These are phyloP conservation scores for Lontra canadensis DNA, from an alignment of 2,113 vertebrate species.

Conservation along the genomic window DNA sequence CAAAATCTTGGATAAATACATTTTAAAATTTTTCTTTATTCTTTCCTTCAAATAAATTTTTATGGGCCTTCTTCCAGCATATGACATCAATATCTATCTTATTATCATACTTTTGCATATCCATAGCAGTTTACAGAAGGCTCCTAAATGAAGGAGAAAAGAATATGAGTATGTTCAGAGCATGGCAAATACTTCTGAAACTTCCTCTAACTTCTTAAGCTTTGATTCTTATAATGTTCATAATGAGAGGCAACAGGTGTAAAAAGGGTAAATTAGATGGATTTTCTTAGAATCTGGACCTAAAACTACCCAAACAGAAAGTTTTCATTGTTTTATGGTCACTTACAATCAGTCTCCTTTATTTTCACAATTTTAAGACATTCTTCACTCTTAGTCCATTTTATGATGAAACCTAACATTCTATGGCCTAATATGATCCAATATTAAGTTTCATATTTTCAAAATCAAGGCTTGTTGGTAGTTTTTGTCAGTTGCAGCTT, in stretches of 20 bases:
- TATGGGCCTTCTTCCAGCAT: neutral
- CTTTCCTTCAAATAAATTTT: neutral
- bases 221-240: neutral
- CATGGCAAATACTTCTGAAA: neutral
- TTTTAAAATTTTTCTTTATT: neutral
- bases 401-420: neutral
- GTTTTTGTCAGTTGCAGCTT: neutral
- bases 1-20: neutral
- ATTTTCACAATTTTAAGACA: neutral
- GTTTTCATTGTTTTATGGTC: neutral
- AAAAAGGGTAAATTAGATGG: neutral
- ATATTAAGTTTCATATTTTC: neutral
- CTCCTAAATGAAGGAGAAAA: neutral
- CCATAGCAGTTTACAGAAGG: neutral
- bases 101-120: rapidly evolving
- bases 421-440: neutral
- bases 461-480: neutral
- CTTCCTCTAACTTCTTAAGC: neutral
- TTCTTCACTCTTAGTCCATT: neutral
- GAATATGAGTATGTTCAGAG: neutral
- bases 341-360: neutral
- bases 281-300: neutral
- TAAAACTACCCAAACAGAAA: neutral
- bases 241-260: neutral
- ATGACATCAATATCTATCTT: neutral